Conservation (phyloP, 2,113 vertebrate species). For the Archilochus colubris region DNA sequence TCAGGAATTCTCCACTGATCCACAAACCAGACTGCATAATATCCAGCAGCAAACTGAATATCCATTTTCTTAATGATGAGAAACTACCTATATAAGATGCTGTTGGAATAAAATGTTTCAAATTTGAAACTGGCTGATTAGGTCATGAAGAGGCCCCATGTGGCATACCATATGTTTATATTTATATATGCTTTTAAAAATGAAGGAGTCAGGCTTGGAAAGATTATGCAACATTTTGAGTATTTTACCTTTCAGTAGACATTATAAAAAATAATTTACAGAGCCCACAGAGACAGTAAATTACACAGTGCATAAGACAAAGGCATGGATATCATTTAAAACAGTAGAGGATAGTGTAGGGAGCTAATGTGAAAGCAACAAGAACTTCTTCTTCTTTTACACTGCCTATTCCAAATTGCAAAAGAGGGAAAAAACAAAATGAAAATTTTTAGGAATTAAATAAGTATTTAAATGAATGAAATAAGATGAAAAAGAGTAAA, state of each 20-base stretch:
- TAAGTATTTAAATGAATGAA: background rate
- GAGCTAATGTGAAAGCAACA: background rate
- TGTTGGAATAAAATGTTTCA: background rate
- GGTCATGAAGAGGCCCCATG: background rate
- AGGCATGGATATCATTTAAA: background rate
- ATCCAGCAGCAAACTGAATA: background rate
- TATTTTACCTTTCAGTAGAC: slow-evolving; percentile 10
- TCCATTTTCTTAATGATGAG: background rate
- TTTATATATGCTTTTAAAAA: background rate
- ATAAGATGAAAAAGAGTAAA: background rate
- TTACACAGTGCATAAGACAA: background rate
- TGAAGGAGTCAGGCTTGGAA: background rate
- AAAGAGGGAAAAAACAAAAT: background rate
- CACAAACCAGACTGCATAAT: background rate
- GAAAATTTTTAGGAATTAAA: background rate
- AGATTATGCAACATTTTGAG: background rate
- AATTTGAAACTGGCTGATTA: background rate
- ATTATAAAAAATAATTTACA: background rate
- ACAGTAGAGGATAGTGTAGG: background rate
- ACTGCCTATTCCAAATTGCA: background rate
- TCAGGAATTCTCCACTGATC: background rate
- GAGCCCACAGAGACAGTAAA: background rate
- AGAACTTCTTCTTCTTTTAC: background rate
- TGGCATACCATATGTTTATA: background rate
- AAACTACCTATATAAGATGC: background rate